phyloP scores from a whole-genome alignment of 2,797 vertebrate genomes.

The Triplophysa yarkandensis region DNA sequence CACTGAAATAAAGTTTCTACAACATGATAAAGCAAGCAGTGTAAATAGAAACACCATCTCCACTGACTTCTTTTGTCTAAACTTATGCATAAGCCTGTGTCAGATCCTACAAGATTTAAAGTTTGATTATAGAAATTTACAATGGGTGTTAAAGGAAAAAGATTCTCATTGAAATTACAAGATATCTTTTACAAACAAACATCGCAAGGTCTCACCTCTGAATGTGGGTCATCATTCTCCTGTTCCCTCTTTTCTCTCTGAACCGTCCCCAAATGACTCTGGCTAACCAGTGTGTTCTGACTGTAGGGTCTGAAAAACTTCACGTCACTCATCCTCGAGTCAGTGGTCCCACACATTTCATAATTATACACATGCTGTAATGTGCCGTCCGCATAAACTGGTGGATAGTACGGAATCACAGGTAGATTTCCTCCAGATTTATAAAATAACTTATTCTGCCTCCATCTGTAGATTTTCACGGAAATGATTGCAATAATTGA shows the following conservation, averaged over 20 bases:
- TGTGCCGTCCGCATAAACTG: conserved; percentile 65
- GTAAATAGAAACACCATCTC: not conserved
- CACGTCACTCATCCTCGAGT: conserved; percentile 65
- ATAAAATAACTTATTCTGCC: conserved; percentile 44
- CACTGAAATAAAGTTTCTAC: not conserved
- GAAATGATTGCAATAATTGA: conserved; percentile 51
- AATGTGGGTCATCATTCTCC: conserved; percentile 52
- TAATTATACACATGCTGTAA: conserved; percentile 57
- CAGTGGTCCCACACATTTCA: conserved; percentile 64
- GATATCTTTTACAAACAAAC: not conserved
- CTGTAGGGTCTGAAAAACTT: conserved; percentile 59
- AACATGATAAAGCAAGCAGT: not conserved
- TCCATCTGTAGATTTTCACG: conserved; percentile 58
- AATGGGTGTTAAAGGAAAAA: not conserved
- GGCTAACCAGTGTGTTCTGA: conserved; percentile 62
- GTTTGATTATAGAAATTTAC: not conserved
- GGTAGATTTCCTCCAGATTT: conserved; percentile 61
- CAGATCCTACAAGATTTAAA: not conserved
- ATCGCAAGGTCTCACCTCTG: conserved; percentile 54
- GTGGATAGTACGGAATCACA: conserved; percentile 69
- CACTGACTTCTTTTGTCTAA: not conserved
- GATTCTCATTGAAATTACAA: not conserved
- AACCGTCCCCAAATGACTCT: conserved; percentile 58
- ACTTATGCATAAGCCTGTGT: not conserved
- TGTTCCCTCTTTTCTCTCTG: conserved; percentile 56